A percentile compares a stretch with the other conserved stretches of the same genome.
Evolutionary conservation across 2,113 vertebrate species (phyloP).

Genomic region (Platichthys flesus): DNA sequence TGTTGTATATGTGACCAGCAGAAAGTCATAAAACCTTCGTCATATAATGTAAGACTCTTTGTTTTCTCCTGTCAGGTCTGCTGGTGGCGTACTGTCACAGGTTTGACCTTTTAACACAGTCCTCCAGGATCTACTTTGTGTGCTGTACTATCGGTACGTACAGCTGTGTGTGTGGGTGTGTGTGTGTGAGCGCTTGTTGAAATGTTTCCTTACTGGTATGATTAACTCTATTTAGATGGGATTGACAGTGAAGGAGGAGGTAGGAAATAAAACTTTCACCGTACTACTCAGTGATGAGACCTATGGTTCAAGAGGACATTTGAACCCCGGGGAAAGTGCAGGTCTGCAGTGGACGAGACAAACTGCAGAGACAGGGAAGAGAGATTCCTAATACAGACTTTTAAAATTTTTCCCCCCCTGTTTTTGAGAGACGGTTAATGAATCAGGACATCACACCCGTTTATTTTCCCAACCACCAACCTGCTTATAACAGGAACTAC

Average conservation of each 20-base stretch:
- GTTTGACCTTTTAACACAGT: slow-evolving; percentile 94
- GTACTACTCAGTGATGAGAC: no score
- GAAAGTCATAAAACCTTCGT: not conserved
- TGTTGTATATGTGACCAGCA: not conserved
- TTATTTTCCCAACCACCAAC: no score
- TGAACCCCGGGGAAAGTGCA: not conserved
- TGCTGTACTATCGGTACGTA: slow-evolving; percentile 92
- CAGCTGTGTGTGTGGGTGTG: no score
- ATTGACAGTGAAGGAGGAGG: not conserved
- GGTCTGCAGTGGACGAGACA: not conserved
- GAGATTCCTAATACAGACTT: no score
- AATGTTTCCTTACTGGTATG: no score
- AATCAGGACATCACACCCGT: no score
- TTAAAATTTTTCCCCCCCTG: no score
- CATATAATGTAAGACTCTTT: not conserved
- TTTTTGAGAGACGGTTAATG: no score
- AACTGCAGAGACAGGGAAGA: no score
- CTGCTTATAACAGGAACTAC: no score
- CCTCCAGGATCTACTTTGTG: slow-evolving; percentile 93
- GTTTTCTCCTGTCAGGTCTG: slow-evolving; percentile 82
- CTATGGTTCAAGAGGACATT: not conserved
- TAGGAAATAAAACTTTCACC: not conserved
- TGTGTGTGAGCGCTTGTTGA: no score
- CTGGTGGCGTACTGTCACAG: slow-evolving; percentile 96
- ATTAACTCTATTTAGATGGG: no score